Evolutionary conservation across 2,888 invertebrate genomes (phyloP), one percentile per base, ranked within the genome.

Genomic region (Dryomyza anilis): DNA sequence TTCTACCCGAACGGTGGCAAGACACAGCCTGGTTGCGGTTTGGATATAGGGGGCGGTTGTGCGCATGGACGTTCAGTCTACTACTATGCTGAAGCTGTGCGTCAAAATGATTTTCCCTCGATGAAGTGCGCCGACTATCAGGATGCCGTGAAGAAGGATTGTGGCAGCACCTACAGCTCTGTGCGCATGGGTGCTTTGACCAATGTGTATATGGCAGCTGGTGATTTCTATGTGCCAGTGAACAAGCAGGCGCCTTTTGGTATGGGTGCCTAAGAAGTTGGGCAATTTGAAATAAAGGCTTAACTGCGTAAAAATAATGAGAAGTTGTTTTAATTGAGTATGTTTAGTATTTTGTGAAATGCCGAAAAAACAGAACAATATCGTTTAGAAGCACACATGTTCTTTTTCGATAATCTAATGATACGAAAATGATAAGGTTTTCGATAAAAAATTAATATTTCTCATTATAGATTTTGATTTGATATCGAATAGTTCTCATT

Each of bases 1-100:
- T 84, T 85, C 81, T 85, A 85, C 83, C 85, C 84, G 79, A 85
- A 84, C 83, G 80, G 81, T 69, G 80, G 84, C 81, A 85, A 85
- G 81, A 82, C 83, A 79, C 86, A 86, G 81, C 78, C 82, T 74
- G 84, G 85, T 79, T 85, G 85, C 81, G 82, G 80, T 72, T 72
- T 74, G 68, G 80, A 78, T 76, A 30, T 74, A 30, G 71, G 72
- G 60, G 78, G 77, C 63, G 64, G 67, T 7, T 86, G 85, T 71
- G 73, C 84, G 14, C 85, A 85, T 71, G 61, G 70, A 2, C 74
- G 85, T 53, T 75, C 85, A 0, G 80, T 78, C 66, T n/a, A 68
- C 39, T 84, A 82, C 65, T 84, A 76, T 62, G 80, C 80, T 0
- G 85, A 85, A 73, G 81, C 85, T 2, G 66, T 85, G 2, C 27